Conservation (phyloP, 2,113 vertebrate genomes). For the Mormyrus iriodes region DNA sequence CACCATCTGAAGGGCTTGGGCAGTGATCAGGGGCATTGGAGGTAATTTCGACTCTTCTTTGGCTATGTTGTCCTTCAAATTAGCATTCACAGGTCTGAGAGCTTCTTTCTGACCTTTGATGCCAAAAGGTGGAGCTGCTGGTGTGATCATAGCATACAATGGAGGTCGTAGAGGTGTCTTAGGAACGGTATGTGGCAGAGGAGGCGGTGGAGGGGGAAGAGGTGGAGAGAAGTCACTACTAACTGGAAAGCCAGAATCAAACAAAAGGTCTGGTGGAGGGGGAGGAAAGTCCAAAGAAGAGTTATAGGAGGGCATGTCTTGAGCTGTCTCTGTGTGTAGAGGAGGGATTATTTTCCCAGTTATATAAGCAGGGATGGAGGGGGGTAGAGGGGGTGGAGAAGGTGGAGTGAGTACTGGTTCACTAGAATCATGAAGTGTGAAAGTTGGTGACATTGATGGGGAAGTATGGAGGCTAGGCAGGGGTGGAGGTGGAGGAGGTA, state of each 20-base stretch:
- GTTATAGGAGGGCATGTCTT: slow-evolving; percentile 46
- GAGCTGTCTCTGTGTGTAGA: background rate
- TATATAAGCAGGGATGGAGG: slow-evolving; percentile 37
- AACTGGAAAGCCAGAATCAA: slow-evolving; percentile 50
- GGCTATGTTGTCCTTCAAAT: slow-evolving; percentile 15
- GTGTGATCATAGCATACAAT: slow-evolving; percentile 37
- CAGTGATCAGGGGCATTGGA: slow-evolving; percentile 76
- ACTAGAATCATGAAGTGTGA: slow-evolving; percentile 6
- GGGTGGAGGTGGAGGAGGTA: slow-evolving; percentile 48
- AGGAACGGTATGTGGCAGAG: background rate
- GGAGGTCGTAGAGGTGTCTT: slow-evolving; percentile 38
- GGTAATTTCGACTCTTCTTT: slow-evolving; percentile 26
- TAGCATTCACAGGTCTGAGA: slow-evolving; percentile 34
- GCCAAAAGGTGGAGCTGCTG: slow-evolving; percentile 54
- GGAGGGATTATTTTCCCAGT: slow-evolving; percentile 18
- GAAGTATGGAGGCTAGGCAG: slow-evolving; percentile 7
- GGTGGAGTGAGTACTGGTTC: slow-evolving; percentile 40
- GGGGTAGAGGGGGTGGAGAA: slow-evolving; percentile 46
- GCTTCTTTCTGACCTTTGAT: slow-evolving; percentile 57
- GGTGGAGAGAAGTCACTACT: slow-evolving; percentile 51
- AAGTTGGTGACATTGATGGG: slow-evolving; percentile 22
- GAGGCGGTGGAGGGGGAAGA: slow-evolving; percentile 36
- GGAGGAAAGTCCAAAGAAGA: slow-evolving; percentile 64
- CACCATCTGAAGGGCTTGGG: slow-evolving; percentile 78
- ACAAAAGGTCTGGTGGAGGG: slow-evolving; percentile 72